Base-by-base conservation (phyloP, 1,140 invertebrate species). In the Eciton burchellii region DNA sequence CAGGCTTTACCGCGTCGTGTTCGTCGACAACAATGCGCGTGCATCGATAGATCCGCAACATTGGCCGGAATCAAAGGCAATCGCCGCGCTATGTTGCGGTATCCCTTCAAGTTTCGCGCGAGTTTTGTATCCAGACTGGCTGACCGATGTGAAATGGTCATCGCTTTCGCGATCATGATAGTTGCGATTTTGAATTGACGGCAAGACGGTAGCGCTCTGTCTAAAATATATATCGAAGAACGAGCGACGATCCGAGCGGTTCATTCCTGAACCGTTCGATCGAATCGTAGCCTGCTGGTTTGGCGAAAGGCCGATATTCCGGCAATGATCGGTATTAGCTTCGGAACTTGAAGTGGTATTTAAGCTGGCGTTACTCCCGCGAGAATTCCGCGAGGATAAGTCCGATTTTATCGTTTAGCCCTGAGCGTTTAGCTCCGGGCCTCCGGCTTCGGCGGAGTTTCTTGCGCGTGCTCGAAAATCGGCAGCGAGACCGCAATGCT, bases 101-200 rank as follows among this genome's bases (percentile, higher is more conserved):
- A n/a, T 35, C 35, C 35, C 35, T 35, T 35, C 35, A 35, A 35
- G 35, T 6, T 6, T 35, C 35, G 35, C 68, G 66, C 59, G 72
- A 59, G 49, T 63, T 49, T 43, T 82, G 66, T 81, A 82, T 82
- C 26, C 83, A 49, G 16, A 82, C 29, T 41, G 24, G 45, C 35
- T n/a, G n/a, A n/a, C n/a, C n/a, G n/a, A n/a, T n/a, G n/a, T n/a
- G n/a, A n/a, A n/a, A n/a, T n/a, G n/a, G n/a, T n/a, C n/a, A n/a
- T n/a, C n/a, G n/a, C n/a, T n/a, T n/a, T n/a, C n/a, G n/a, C n/a
- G n/a, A n/a, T n/a, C n/a, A n/a, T n/a, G n/a, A n/a, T n/a, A n/a
- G n/a, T 35, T 35, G 35, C 35, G 35, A 35, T 35, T 35, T 35
- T 35, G 19, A 65, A 83, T 24, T 81, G 82, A 81, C 65, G 26